These are phyloP conservation scores for Limonius californicus DNA, from an alignment of 1,140 invertebrate species.

Conservation along the genomic window DNA sequence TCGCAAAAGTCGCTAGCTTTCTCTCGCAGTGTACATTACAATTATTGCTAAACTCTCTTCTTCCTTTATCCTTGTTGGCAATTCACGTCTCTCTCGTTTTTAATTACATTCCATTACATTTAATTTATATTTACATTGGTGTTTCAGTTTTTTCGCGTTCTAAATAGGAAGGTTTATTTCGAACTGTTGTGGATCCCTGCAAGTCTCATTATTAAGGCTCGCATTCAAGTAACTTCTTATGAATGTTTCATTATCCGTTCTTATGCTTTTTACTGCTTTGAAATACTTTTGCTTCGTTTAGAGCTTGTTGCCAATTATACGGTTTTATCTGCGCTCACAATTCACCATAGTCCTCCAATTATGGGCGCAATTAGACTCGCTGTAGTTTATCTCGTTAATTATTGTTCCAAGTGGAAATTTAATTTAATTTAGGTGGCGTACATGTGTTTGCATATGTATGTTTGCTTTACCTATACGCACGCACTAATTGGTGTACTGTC, in stretches of 20 bases:
- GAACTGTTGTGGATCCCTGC: conserved; percentile 9
- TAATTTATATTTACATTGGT: conserved; percentile 25
- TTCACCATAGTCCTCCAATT: conserved; percentile 21
- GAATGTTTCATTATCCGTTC: conserved; percentile 20
- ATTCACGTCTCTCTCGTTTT: conserved; percentile 22
- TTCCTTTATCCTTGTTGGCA: neutral
- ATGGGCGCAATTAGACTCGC: conserved; percentile 23
- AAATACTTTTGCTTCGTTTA: conserved; percentile 16
- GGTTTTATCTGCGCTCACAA: conserved; percentile 17
- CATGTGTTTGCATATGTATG: conserved; percentile 19
- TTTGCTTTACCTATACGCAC: conserved; percentile 7
- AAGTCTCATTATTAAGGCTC: conserved; percentile 15
- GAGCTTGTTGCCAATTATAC: conserved; percentile 18
- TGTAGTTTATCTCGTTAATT: conserved; percentile 25
- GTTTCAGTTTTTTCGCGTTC: conserved; percentile 18
- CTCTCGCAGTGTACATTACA: conserved; percentile 5
- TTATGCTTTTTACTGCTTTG: conserved; percentile 19
- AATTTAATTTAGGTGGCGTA: conserved; percentile 22
- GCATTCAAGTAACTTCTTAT: conserved; percentile 17
- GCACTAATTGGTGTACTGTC: conserved; percentile 2
- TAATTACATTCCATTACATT: conserved; percentile 25
- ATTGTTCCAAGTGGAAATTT: conserved; percentile 24
- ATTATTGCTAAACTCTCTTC: conserved; percentile 16
- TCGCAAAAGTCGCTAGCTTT: neutral
- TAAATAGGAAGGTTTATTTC: conserved; percentile 14